A percentile compares a stretch with the other conserved stretches of the same genome.
Conservation (phyloP, 1,140 invertebrate genomes). For the Drosophila auraria region DNA sequence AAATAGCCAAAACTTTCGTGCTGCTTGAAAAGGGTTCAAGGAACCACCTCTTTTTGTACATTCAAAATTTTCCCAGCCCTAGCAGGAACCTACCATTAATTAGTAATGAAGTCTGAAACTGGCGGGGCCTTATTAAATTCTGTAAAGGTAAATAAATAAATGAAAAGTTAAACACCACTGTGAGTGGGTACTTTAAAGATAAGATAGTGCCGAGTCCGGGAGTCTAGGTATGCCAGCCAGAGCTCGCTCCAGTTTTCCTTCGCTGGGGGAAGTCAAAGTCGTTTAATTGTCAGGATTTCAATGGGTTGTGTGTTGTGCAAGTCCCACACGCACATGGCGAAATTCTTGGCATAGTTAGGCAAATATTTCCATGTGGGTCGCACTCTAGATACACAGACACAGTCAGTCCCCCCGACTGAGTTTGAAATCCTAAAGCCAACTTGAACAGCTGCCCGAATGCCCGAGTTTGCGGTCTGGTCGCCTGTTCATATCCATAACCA, state of each 20-base stretch:
- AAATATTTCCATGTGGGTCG: slow-evolving; percentile 58
- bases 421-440: slow-evolving; percentile 18
- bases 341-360: slow-evolving; percentile 55
- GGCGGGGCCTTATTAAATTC: slow-evolving; percentile 2
- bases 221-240: slow-evolving; percentile 22
- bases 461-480: slow-evolving; percentile 22
- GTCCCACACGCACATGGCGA: slow-evolving; percentile 52
- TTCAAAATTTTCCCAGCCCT: not conserved
- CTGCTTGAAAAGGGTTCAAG: slow-evolving; percentile 10
- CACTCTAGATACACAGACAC: slow-evolving; percentile 22
- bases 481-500: slow-evolving; percentile 50
- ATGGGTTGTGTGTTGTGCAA: slow-evolving; percentile 19
- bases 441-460: slow-evolving; percentile 47
- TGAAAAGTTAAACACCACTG: not conserved
- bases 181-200: slow-evolving; percentile 26
- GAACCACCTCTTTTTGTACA: not conserved
- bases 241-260: slow-evolving; percentile 31
- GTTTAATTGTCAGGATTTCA: slow-evolving; percentile 47
- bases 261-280: slow-evolving; percentile 30
- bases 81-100: not conserved
- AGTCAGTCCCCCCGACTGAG: slow-evolving; percentile 4
- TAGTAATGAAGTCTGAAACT: slow-evolving; percentile 6
- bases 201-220: slow-evolving; percentile 13
- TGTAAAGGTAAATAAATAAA: slow-evolving; percentile 10
- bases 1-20: slow-evolving; percentile 7